Evolutionary conservation across 23 tunicate species (phyloP).

Genomic region (Corella eumyota): DNA sequence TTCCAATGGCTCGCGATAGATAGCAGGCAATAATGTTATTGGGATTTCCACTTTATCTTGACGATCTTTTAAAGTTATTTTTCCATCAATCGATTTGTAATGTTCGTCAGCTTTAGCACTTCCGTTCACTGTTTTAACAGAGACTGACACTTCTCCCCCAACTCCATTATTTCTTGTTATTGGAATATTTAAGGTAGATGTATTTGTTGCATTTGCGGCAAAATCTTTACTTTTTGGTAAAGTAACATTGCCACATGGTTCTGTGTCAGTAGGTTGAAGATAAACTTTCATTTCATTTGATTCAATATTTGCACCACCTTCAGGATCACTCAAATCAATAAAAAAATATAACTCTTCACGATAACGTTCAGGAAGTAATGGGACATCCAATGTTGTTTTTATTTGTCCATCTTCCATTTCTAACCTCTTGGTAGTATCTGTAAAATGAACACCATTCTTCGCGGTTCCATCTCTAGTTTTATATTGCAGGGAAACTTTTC

Average conservation of each 20-base stretch:
- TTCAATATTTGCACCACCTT: constrained; percentile 5
- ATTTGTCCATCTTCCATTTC: constrained; percentile 6
- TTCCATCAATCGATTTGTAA: constrained; percentile 6
- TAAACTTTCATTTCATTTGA: constrained; percentile 3
- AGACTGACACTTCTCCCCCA: constrained; percentile 16
- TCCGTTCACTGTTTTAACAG: constrained; percentile 3
- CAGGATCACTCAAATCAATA: constrained; percentile 11
- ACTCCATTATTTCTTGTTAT: constrained; percentile 14
- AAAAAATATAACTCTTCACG: constrained; percentile 9
- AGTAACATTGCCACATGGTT: constrained; percentile 3
- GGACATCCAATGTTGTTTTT: neutral
- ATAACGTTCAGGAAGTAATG: constrained; percentile 10
- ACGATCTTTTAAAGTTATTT: constrained; percentile 8
- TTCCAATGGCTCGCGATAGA: constrained; percentile 1
- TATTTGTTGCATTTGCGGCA: constrained; percentile 5
- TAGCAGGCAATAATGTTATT: constrained; percentile 15
- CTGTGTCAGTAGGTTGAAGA: constrained; percentile 12
- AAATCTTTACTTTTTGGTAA: neutral
- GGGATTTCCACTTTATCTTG: constrained; percentile 23
- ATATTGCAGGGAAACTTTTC: constrained; percentile 17
- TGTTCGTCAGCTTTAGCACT: constrained; percentile 14
- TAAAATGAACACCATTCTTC: constrained; percentile 22
- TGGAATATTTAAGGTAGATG: constrained; percentile 3
- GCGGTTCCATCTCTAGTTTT: constrained; percentile 29
- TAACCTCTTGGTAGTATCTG: neutral